Evolutionary conservation across 2,113 vertebrate genomes (phyloP), one percentile per base, ranked within the genome.

Genomic region (Misgurnus mizolepis): DNA sequence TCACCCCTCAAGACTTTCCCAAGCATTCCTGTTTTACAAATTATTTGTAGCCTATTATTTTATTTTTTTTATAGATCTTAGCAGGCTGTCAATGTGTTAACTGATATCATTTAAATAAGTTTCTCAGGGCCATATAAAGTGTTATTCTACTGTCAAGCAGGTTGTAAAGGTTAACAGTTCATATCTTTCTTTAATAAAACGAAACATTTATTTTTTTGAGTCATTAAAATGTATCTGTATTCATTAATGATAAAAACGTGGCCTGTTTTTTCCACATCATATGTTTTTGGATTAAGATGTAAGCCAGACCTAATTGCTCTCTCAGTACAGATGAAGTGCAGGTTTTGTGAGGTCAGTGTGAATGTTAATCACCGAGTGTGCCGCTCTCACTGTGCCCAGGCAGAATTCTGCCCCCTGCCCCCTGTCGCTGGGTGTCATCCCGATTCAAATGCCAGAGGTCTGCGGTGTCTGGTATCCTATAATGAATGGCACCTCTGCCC

Each of bases 381-480:
- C 43, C 40, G 22, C 27, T 6, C 40, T 67, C 56, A 71, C 74
- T 67, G 18, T 87, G 81, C 82, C 85, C 73, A 82, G 65, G 6
- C 70, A 81, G 53, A 5, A 71, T 77, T 56, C 76, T 80, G n/a
- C n/a, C 15, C 22, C 18, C 84, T 86, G 72, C 82, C 70, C 40
- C 47, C 74, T 87, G 81, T 86, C 85, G 80, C 75, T 75, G 11
- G 1, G 68, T 84, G 75, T 75, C 73, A 82, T 72, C 73, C 18
- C 49, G 66, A 43, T 81, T 81, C 79, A 90, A 89, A 93, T 90
- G 88, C 85, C 91, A 91, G 90, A 91, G 91, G 89, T 91, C 89
- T 84, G 69, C 76, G 79, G 90, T 91, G 85, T 92, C 83, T 83
- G 86, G 83, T 89, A 78, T 89, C 86, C 11, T 74, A 65, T 77